phyloP scores from a whole-genome alignment of 2,113 vertebrate species.

The Melanotaenia duboulayi region DNA sequence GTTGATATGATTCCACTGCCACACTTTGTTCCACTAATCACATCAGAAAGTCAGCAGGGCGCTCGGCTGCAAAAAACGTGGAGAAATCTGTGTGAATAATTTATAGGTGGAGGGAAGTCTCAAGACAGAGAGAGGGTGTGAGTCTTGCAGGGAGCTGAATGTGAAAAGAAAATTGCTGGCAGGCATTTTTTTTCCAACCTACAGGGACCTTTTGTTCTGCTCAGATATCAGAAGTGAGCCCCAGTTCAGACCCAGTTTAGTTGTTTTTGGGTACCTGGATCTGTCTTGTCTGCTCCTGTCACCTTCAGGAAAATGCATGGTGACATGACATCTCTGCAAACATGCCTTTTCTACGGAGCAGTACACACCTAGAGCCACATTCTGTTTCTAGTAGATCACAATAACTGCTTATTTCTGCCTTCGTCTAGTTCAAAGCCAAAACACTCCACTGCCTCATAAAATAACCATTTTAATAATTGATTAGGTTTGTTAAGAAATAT shows the following conservation, averaged over 20 bases:
- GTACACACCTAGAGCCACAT: background rate
- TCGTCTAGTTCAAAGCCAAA: background rate
- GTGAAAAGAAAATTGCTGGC: conserved; percentile 23
- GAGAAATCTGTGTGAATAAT: conserved; percentile 61
- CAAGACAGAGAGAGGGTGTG: conserved; percentile 1
- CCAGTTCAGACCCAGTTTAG: background rate
- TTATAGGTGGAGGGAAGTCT: conserved; percentile 42
- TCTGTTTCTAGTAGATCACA: background rate
- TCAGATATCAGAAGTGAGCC: conserved; percentile 7
- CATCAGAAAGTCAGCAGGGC: conserved; percentile 47
- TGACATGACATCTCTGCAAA: background rate
- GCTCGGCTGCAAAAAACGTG: conserved; percentile 29
- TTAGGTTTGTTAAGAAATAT: background rate
- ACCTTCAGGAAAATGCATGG: background rate
- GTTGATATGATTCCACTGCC: conserved; percentile 36
- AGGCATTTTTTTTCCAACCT: conserved; percentile 12
- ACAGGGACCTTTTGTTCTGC: conserved; percentile 30
- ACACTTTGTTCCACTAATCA: conserved; percentile 60
- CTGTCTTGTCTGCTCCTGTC: conserved; percentile 1
- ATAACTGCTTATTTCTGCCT: background rate
- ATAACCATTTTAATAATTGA: too few relatives aligned
- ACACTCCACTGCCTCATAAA: background rate
- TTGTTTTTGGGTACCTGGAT: conserved; percentile 10
- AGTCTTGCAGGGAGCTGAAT: conserved; percentile 29
- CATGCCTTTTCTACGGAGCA: background rate